phyloP scores from a whole-genome alignment of 2,797 vertebrate genomes.

The Molossus molossus region DNA sequence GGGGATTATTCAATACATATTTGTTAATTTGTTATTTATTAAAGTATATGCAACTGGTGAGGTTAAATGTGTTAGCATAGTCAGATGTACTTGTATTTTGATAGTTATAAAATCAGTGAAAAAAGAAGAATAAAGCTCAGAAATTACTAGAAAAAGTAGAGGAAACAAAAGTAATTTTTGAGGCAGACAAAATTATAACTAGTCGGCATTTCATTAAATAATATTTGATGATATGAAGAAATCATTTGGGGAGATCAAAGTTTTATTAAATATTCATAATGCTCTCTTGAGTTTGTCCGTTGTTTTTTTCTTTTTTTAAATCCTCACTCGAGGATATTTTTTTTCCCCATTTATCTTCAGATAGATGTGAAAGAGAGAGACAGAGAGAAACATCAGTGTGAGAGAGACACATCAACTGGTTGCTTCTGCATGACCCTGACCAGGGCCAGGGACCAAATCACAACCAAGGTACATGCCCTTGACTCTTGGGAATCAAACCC shows the following conservation, averaged over 20 bases:
- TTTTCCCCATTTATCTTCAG: no score
- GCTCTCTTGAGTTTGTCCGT: background rate
- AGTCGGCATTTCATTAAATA: slow-evolving; percentile 16
- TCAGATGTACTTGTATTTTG: background rate
- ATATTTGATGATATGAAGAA: background rate
- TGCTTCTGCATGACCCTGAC: no score
- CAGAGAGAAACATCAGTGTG: no score
- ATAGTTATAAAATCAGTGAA: background rate
- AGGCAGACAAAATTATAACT: background rate
- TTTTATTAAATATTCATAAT: slow-evolving; percentile 16
- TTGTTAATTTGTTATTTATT: slow-evolving; percentile 20
- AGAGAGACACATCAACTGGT: no score
- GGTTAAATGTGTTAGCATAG: background rate
- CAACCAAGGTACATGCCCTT: no score
- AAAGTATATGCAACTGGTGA: background rate
- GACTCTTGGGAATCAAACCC: no score
- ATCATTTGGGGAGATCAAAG: background rate
- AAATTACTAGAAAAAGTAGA: background rate
- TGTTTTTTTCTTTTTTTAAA: no score
- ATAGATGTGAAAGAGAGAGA: no score
- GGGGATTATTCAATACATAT: background rate
- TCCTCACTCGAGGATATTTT: no score
- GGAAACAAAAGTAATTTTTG: background rate
- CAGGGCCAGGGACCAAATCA: no score
- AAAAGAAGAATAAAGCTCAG: background rate